Percentiles rank a stretch among this genome's conserved stretches.
These are phyloP conservation scores for Athalia rosae DNA, from an alignment of 2,888 invertebrate species.

Conservation along the genomic window DNA sequence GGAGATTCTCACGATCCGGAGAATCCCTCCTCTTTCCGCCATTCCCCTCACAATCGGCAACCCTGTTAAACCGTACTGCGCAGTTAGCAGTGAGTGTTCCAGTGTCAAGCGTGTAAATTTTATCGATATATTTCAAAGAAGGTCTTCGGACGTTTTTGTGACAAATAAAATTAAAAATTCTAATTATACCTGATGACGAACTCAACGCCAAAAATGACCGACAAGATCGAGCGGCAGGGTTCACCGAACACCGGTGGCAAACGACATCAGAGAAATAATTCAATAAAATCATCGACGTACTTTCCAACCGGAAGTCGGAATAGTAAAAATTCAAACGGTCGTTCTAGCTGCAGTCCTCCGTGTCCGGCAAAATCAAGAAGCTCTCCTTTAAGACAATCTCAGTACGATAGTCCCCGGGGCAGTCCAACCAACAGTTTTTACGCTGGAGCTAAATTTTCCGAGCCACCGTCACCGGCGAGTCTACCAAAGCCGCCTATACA, in stretches of 20 bases:
- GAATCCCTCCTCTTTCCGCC: conserved; percentile 29
- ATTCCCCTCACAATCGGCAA: neutral
- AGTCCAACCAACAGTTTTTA: conserved; percentile 70
- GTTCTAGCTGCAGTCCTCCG: conserved; percentile 65
- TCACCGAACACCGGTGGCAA: conserved; percentile 67
- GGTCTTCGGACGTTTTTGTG: conserved; percentile 33
- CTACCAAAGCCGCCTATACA: conserved; percentile 88
- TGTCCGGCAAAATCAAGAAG: conserved; percentile 60
- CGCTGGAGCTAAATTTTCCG: conserved; percentile 89
- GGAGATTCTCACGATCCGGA: conserved; percentile 33
- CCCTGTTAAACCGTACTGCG: conserved; percentile 39
- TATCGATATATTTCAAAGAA: conserved; percentile 34
- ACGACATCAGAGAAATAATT: conserved; percentile 38
- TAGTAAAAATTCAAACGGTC: conserved; percentile 54
- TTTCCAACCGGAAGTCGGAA: conserved; percentile 57
- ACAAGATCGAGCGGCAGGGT: conserved; percentile 68
- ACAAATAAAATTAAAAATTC: conserved; percentile 20
- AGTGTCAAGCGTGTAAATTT: conserved; percentile 43
- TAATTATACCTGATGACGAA: conserved; percentile 65
- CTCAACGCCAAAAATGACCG: conserved; percentile 68
- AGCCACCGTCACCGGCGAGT: conserved; percentile 86
- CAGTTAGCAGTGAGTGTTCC: conserved; percentile 38
- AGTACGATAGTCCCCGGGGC: conserved; percentile 64
- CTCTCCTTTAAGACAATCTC: conserved; percentile 57
- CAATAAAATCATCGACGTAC: conserved; percentile 62